Conservation (phyloP, 2,113 vertebrate genomes). For the Semnornis frantzii region DNA sequence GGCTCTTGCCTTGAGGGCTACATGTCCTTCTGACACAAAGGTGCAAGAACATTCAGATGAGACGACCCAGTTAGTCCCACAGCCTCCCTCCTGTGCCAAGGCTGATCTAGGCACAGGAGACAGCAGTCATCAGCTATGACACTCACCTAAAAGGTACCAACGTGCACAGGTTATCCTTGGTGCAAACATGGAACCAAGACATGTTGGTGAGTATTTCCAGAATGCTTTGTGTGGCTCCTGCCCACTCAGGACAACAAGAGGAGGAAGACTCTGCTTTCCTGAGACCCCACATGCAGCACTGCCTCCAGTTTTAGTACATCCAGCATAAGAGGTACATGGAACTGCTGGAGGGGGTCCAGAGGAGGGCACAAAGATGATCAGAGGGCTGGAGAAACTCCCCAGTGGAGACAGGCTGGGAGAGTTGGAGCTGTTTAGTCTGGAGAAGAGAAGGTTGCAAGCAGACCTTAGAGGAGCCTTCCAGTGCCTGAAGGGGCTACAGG, state of each 20-base stretch:
- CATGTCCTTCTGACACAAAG: not conserved
- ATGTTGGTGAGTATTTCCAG: not conserved
- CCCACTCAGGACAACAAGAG: not conserved
- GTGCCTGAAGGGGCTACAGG: too few species aligned
- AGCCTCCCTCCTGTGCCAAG: not conserved
- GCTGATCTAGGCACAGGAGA: not conserved
- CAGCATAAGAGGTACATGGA: too few species aligned
- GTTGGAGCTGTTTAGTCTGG: too few species aligned
- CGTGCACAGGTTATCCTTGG: not conserved
- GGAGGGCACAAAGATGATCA: too few species aligned
- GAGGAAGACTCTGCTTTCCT: not conserved
- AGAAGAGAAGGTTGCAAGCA: too few species aligned
- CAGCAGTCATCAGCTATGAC: not conserved
- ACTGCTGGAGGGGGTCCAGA: too few species aligned
- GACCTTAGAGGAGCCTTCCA: too few species aligned
- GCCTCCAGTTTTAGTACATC: too few species aligned
- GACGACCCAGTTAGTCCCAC: not conserved
- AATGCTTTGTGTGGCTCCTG: not conserved
- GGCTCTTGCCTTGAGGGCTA: not conserved
- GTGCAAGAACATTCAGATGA: not conserved
- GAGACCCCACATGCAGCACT: too few species aligned
- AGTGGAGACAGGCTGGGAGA: too few species aligned
- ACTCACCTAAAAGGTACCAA: not conserved
- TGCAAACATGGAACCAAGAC: not conserved
- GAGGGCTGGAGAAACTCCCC: too few species aligned